These are phyloP conservation scores for Scatophagus argus DNA, from an alignment of 2,113 vertebrate genomes.

Conservation along the genomic window DNA sequence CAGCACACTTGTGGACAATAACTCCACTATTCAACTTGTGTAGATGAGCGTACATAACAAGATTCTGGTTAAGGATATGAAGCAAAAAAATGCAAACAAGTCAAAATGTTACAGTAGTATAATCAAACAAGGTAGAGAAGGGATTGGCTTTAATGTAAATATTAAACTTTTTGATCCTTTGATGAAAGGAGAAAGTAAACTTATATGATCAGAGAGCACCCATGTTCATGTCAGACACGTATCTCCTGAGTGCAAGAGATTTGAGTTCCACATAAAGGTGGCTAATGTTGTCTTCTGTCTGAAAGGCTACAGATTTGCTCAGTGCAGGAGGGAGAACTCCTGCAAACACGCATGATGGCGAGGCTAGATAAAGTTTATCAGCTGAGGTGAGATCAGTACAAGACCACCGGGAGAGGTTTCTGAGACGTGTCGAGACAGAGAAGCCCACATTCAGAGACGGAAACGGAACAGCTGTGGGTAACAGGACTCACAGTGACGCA, in stretches of 20 bases:
- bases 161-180: background rate
- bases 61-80: background rate
- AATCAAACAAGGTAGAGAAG: background rate
- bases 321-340: slow-evolving; percentile 30
- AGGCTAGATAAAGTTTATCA: slow-evolving; percentile 82
- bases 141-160: background rate
- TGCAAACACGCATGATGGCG: slow-evolving; percentile 70
- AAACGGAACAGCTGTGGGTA: slow-evolving; percentile 35
- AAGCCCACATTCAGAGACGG: slow-evolving; percentile 59
- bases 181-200: background rate
- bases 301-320: slow-evolving; percentile 16
- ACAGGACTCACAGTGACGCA: slow-evolving; percentile 25
- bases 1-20: slow-evolving; percentile 38
- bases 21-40: background rate
- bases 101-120: no score
- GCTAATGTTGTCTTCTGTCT: slow-evolving; percentile 3
- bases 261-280: slow-evolving; percentile 6
- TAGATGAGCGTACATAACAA: background rate
- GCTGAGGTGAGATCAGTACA: slow-evolving; percentile 71
- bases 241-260: background rate
- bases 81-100: background rate
- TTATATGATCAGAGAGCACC: background rate
- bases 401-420: slow-evolving; percentile 84
- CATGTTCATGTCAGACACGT: background rate
- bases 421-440: slow-evolving; percentile 73